Base-by-base conservation (phyloP, 2,888 invertebrate species). In the Stenodera caucasica region DNA sequence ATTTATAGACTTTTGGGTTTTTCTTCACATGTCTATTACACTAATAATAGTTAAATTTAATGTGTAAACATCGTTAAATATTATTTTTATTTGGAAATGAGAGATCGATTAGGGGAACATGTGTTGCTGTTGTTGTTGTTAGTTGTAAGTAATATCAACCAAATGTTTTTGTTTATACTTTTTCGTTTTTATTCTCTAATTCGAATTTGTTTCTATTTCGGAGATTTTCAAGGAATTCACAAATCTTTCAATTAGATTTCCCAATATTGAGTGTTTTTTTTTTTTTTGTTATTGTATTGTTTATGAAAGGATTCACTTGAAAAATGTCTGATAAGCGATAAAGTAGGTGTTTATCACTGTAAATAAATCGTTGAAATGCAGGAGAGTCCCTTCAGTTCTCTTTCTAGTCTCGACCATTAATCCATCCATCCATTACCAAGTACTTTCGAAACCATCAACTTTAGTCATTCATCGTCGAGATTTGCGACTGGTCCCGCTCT, bases 391-490 rank as follows among this genome's bases (percentile, higher is more conserved):
- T 37, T 21, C 21, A 45, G 45, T 45, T 37, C 37, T 37, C 37
- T 37, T 3, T 45, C 18, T 40, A 15, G 18, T 21, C 45, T 12
- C 15, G 7, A 40, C 35, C 14, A 14, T 35, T 4, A 12, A 33
- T 8, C 40, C 40, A 40, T 40, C 18, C 45, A 45, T 45, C 45
- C 45, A 45, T 45, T 45, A 45, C 11, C 21, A 18, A 45, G 45
- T 21, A 45, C 21, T 45, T 45, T 45, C 21, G 21, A 45, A 45
- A 45, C 11, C 18, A 45, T 45, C 45, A 21, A 45, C 21, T 18
- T 45, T 18, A 45, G 45, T 45, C 45, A 45, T 45, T 18, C 45
- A 45, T 45, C 45, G 18, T 21, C 45, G 45, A 45, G 45, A 45
- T 45, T 45, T 45, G 45, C 45, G 9, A 45, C 45, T 45, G 45